Base-by-base conservation (phyloP, 2,113 vertebrate species). In the Copsychus sechellarum region DNA sequence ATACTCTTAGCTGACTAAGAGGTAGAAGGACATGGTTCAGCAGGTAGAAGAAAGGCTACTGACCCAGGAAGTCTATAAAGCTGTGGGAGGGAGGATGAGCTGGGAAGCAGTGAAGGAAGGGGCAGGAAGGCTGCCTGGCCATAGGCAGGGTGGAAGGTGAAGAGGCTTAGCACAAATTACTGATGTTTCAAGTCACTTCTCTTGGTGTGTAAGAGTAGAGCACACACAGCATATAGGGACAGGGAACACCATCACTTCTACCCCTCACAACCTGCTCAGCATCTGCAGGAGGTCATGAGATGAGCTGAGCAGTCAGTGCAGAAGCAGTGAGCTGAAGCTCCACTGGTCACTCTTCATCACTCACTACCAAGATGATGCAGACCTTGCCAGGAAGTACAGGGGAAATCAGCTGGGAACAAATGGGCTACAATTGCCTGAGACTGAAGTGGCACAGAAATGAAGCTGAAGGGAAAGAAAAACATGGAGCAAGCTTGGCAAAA, bases 351-450 rank as follows among this genome's bases (percentile, higher is more conserved):
- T 71, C 22, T 21, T 70, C 40, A 14, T 15, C 24, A 60, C 21
- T 38, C 47, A 16, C 22, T 4, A 58, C 11, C 12, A 43, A 66
- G 58, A 26, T 11, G 38, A 38, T 43, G 43, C 18, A 87, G 51
- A 67, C 6, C 6, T 74, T 64, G 26, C 16, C 18, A 62, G 34
- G 0, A 8, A 40, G 7, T 8, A 28, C 0, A 4, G 23, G 16
- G 12, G 16, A 70, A 84, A 86, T 51, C 47, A 36, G 6, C 19
- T 58, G 9, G 5, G 19, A 33, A 60, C 23, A 43, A 80, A 70
- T 2, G 10, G 40, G 34, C 43, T 66, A 23, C n/a, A 45, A 38
- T 9, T 54, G 12, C 14, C 33, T 40, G 33, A 81, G 26, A 6
- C 14, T 34, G 34, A 84, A 74, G 22, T 0, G 2, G 12, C n/a